Base-by-base conservation (phyloP, 2,113 vertebrate genomes). In the Ictidomys tridecemlineatus region DNA sequence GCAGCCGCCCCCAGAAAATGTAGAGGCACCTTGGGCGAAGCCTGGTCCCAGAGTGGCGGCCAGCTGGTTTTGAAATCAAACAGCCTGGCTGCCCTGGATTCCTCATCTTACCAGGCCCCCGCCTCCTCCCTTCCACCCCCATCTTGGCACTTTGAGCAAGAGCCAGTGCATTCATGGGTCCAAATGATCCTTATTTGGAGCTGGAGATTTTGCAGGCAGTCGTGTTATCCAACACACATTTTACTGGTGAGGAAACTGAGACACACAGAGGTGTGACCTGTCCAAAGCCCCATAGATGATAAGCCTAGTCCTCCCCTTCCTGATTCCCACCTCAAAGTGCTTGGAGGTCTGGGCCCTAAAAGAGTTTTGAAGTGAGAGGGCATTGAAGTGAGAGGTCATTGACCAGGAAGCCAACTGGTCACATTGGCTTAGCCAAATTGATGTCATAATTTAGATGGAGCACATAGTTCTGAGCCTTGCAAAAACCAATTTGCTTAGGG, bases 201-300 rank as follows among this genome's bases (percentile, higher is more conserved):
- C 61, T 34, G 56, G 77, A 92, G 77, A 82, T 93, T 53, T 12
- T 85, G 45, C 61, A 73, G 63, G 73, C 82, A 20, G 8, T 37
- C 34, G 0, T 48, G 32, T 34, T 65, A 51, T 42, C 42, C 51
- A 45, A 28, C 12, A n/a, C 34, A 30, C 65, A 65, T 32, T 77
- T 72, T 69, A 28, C 32, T 77, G 32, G 10, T 3, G 32, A 79
- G 78, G 73, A 96, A 93, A 93, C 72, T 37, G 88, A 96, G 90
- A 70, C 28, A 20, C 73, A 24, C 42, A 94, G 79, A 45, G 6
- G 8, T 4, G 7, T 34, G 34, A n/a, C 30, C 8, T 51, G 24
- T 89, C 53, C 58, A 61, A 39, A 93, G 72, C 48, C 26, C n/a
- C 24, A 14, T 0, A 69, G 20, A 39, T 82, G 34, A 18, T 67